These are phyloP conservation scores for Carabus problematicus DNA, from an alignment of 2,888 invertebrate genomes.

Conservation along the genomic window DNA sequence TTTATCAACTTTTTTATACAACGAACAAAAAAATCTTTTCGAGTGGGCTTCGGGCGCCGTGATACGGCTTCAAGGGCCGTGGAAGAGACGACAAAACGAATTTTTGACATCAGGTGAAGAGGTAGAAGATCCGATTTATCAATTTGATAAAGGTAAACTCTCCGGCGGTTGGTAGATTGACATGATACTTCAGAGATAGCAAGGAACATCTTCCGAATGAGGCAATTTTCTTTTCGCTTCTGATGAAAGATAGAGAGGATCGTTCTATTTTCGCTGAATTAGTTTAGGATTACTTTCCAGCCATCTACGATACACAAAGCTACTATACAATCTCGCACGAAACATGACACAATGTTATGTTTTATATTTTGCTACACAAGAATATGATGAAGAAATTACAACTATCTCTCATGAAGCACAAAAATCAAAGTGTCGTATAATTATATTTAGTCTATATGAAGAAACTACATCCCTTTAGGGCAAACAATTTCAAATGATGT, in stretches of 20 bases:
- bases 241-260: conserved; percentile 13
- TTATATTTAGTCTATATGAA: too few relatives aligned
- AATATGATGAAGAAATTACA: too few relatives aligned
- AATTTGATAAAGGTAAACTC: conserved; percentile 35
- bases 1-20: not conserved
- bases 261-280: conserved; percentile 21
- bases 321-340: too few relatives aligned
- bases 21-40: conserved; percentile 18
- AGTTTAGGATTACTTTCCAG: not conserved
- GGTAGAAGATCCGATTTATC: conserved; percentile 35
- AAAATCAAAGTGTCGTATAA: too few relatives aligned
- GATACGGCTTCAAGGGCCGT: conserved; percentile 22
- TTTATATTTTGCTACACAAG: too few relatives aligned
- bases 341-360: too few relatives aligned
- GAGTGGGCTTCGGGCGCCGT: conserved; percentile 20
- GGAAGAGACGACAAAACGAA: conserved; percentile 23
- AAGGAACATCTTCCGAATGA: conserved; percentile 1
- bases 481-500: too few relatives aligned
- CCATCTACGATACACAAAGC: not conserved
- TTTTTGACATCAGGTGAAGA: conserved; percentile 38
- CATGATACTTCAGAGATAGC: conserved; percentile 19
- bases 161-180: conserved; percentile 11
- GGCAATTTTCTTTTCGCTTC: conserved; percentile 20
- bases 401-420: too few relatives aligned
- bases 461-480: too few relatives aligned